Base-by-base conservation (phyloP, 2,888 invertebrate species). In the Acanthosoma haemorrhoidale region DNA sequence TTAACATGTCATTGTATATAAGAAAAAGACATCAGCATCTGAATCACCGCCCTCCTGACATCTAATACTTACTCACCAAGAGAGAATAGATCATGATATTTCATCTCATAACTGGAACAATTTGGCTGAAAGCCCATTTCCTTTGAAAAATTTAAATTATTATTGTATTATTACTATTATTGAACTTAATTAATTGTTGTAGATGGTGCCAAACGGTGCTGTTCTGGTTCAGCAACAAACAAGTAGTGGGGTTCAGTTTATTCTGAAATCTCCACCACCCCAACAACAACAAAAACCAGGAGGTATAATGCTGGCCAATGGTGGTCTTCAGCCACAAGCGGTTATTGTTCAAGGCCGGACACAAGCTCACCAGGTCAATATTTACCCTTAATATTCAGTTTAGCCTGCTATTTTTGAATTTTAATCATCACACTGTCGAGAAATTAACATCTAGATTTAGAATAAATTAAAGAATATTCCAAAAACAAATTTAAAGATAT, bases 221-320 rank as follows among this genome's bases (percentile, higher is more conserved):
- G 83, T 87, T 73, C 79, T 87, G 76, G 84, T 86, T 72, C 86
- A 87, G 75, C 86, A 86, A 76, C 85, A 86, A 77, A 81, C 83
- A 1, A 83, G 87, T 63, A 87, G 87, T 75, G 87, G 87, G 59
- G 87, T 89, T 69, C 89, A 89, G 78, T 83, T 89, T 74, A 88
- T 89, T 75, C 80, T 89, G 75, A 82, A 88, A 75, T 87, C 88
- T 70, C 87, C 87, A 70, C 82, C 86, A 70, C 80, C 78, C 34
- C 76, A 73, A 34, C 72, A 70, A 25, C 76, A 80, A 21, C 76
- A 80, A 41, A 79, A 80, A 69, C 76, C 77, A 70, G 68, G 71
- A 38, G 73, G 74, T 31, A 71, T 76, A 32, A 75, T 76, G 18
- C 70, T 76, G 4, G 74, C 74, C 39, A 75, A 74, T 59, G 74